These are phyloP conservation scores for Clostera curtula DNA, from an alignment of 2,888 invertebrate genomes.

Conservation along the genomic window DNA sequence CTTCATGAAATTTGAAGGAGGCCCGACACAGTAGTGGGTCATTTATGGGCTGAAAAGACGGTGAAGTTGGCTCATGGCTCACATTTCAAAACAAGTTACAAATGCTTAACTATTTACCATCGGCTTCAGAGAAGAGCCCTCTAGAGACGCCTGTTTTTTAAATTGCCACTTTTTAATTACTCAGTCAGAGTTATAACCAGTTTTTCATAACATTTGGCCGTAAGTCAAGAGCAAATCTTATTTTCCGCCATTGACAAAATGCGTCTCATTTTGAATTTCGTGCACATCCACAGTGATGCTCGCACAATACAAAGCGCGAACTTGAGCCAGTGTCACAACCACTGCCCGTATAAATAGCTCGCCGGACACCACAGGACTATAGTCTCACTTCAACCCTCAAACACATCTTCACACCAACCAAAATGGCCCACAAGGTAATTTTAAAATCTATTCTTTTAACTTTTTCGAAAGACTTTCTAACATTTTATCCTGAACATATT, in stretches of 20 bases:
- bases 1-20: no score
- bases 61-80: no score
- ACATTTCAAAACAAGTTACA: no score
- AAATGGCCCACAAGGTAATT: slow-evolving; percentile 66
- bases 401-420: slow-evolving; percentile 41
- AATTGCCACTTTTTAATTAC: no score
- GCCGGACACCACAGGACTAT: slow-evolving; percentile 45
- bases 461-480: no score
- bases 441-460: no score
- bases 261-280: slow-evolving; percentile 66
- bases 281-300: slow-evolving; percentile 61
- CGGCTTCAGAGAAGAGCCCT: no score
- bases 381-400: slow-evolving; percentile 50
- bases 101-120: no score
- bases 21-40: no score
- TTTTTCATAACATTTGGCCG: slow-evolving; percentile 55
- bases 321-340: slow-evolving; percentile 60
- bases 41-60: no score
- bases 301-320: slow-evolving; percentile 61
- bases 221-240: slow-evolving; percentile 59
- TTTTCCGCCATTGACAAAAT: slow-evolving; percentile 68
- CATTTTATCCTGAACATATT: no score
- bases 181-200: slow-evolving; percentile 2
- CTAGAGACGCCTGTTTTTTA: no score
- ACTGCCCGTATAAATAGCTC: slow-evolving; percentile 53